Percentiles rank a stretch among this genome's conserved stretches.
phyloP scores from a whole-genome alignment of 2,888 invertebrate genomes.

The Elmis aenea region DNA sequence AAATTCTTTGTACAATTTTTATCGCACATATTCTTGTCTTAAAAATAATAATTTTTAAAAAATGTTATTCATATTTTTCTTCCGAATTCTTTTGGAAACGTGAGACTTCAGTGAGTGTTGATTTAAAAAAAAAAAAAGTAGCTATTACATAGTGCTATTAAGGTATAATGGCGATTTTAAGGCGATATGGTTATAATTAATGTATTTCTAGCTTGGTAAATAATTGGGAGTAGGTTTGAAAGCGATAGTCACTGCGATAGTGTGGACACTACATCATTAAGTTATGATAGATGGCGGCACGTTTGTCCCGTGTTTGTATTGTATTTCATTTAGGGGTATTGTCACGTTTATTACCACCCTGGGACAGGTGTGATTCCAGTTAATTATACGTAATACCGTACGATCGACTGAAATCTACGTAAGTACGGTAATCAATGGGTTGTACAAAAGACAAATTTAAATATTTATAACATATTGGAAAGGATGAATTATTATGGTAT shows the following conservation, averaged over 20 bases:
- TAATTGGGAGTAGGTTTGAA: constrained; percentile 40
- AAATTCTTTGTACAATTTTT: no score
- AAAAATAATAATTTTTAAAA: no score
- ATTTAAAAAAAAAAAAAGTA: constrained; percentile 1
- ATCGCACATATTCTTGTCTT: no score
- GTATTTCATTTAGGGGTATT: constrained; percentile 37
- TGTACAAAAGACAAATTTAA: no score
- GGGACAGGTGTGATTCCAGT: constrained; percentile 42
- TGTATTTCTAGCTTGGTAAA: constrained; percentile 40
- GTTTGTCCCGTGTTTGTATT: constrained; percentile 35
- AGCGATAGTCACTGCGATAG: constrained; percentile 39
- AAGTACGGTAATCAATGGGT: no score
- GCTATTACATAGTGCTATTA: constrained; percentile 5
- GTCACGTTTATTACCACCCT: constrained; percentile 36
- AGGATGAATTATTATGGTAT: no score
- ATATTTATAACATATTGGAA: no score
- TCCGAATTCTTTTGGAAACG: no score
- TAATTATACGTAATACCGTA: constrained; percentile 27
- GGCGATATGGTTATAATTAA: constrained; percentile 37
- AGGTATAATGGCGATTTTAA: constrained; percentile 21
- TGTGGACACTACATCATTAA: constrained; percentile 41
- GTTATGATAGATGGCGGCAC: constrained; percentile 38
- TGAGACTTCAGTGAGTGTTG: no score
- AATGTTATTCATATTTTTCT: no score
- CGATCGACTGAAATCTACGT: constrained; percentile 18